Evolutionary conservation across 2,797 vertebrate genomes (phyloP).

Genomic region (Lycodopsis pacificus): DNA sequence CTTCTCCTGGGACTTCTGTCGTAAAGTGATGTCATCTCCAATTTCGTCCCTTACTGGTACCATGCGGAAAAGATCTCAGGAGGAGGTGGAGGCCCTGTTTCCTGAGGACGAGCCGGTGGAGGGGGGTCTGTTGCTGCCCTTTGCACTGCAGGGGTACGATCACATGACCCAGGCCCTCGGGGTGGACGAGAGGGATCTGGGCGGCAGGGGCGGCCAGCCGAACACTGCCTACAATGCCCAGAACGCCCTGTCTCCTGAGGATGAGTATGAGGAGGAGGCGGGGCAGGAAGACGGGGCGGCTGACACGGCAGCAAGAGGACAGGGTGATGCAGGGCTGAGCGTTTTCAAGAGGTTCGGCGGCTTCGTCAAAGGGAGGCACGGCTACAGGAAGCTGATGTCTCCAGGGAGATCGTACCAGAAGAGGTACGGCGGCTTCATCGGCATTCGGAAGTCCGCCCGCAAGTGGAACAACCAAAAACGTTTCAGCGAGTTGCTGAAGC

Average conservation of each 20-base stretch:
- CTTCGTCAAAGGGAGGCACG: conserved; percentile 85
- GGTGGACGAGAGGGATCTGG: conserved; percentile 62
- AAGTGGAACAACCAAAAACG: conserved; percentile 99
- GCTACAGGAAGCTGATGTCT: conserved; percentile 83
- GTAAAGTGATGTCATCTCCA: conserved; percentile 64
- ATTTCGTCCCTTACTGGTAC: conserved; percentile 63
- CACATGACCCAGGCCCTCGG: conserved; percentile 77
- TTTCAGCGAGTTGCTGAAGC: conserved; percentile 96
- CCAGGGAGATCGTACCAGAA: conserved; percentile 90
- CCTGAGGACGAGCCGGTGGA: conserved; percentile 76
- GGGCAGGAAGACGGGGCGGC: conserved; percentile 58
- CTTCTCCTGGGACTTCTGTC: conserved; percentile 89
- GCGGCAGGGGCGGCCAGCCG: conserved; percentile 56
- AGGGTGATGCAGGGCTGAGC: conserved; percentile 69
- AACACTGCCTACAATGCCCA: conserved; percentile 67
- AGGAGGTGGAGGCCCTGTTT: conserved; percentile 78
- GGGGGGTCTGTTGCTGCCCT: conserved; percentile 65
- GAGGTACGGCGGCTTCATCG: conserved; percentile 95
- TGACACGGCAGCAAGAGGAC: conserved; percentile 49
- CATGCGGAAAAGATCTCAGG: conserved; percentile 81
- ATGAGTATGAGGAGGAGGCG: conserved; percentile 69
- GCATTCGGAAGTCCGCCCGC: conserved; percentile 94
- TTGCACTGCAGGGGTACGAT: conserved; percentile 77
- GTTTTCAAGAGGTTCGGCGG: conserved; percentile 85
- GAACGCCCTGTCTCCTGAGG: conserved; percentile 64